Percentiles rank a stretch among this genome's conserved stretches.
Conservation (phyloP, 2,113 vertebrate species). For the Erythrocercus mccallii region DNA sequence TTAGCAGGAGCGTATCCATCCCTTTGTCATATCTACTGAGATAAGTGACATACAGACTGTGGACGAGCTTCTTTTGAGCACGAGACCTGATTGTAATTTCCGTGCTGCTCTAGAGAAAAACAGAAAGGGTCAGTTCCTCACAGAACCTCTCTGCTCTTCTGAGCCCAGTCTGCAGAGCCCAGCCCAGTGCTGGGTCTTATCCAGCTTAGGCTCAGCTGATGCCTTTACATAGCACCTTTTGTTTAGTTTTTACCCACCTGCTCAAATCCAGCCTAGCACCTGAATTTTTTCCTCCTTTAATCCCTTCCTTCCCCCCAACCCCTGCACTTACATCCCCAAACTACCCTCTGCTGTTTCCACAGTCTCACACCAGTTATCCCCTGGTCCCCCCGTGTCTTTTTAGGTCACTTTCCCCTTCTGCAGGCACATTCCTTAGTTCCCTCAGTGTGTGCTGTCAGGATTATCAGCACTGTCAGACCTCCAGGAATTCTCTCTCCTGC, state of each 20-base stretch:
- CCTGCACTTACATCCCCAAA: not conserved
- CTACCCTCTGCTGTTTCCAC: not conserved
- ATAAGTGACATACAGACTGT: not conserved
- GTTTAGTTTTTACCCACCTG: not conserved
- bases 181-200: fast-evolving
- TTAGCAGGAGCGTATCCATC: fast-evolving
- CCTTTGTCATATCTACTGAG: not conserved
- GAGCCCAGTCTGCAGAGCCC: not conserved
- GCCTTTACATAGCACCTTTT: not conserved
- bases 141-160: not conserved
- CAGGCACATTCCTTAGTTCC: not conserved
- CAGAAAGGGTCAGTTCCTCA: not conserved
- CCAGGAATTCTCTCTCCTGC: not conserved
- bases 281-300: not conserved
- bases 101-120: not conserved
- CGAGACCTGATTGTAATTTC: not conserved
- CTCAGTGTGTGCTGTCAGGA: not conserved
- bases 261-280: not conserved
- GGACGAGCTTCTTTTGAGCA: not conserved
- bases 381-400: not conserved
- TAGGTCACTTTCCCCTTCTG: not conserved
- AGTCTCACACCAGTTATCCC: not conserved
- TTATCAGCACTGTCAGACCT: not conserved
- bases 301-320: not conserved
- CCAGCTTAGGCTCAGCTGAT: not conserved